Evolutionary conservation across 1,140 invertebrate species (phyloP), one percentile per base, ranked within the genome.

Genomic region (Aphaenogaster ashmeadi): DNA sequence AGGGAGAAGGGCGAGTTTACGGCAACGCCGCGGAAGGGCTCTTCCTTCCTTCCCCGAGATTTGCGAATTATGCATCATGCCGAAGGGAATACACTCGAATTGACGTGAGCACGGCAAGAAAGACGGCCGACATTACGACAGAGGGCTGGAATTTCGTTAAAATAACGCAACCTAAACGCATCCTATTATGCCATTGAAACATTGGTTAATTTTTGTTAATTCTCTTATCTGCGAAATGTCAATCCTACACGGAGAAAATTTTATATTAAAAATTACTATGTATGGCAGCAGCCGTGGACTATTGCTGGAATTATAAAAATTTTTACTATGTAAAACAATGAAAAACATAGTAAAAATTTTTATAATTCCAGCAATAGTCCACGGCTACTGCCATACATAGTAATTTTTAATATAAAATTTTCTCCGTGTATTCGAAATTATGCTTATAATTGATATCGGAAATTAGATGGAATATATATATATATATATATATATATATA

Each of bases 21-120:
- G 84, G 87, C 62, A 81, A 81, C 38, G 41, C 74, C 52, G 81
- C 83, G 75, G 44, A 60, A 47, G 66, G 66, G 80, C 41, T 78
- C 52, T 74, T 79, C 67, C 85, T 89, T 91, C 80, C 83, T 87
- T 92, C 71, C 83, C 77, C 89, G 87, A 92, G 88, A 90, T 91
- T 90, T 75, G 66, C 92, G 90, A 93, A 93, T 94, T 93, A 94
- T 94, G 92, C 93, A 93, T 92, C 88, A 91, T 72, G 79, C 56
- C 75, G 80, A 90, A 69, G 89, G 72, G 89, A 83, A 88, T 86
- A 88, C 87, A 90, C 88, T 89, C 74, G 89, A 92, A 92, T 89
- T 92, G 87, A 91, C 90, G 15, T 56, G 79, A 91, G 38, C 27
- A 79, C 74, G 47, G 87, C 81, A 74, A 91, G 90, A 84, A 81